Percentiles rank a stretch among this genome's conserved stretches.
Evolutionary conservation across 2,888 invertebrate species (phyloP).

Genomic region (Barypeithes pellucidus): DNA sequence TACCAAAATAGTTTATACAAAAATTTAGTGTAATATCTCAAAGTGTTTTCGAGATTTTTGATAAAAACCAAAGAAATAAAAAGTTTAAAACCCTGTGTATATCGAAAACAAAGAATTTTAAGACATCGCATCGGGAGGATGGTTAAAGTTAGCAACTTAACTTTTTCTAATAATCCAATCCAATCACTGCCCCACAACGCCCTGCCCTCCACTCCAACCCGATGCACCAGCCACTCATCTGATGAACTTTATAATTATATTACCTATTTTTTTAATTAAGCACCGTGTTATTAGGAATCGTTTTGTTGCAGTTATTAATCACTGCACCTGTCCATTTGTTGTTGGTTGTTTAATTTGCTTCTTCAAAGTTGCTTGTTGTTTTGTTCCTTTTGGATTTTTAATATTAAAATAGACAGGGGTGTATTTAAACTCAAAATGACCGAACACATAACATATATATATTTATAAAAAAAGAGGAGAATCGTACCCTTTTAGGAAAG

Average conservation of each 20-base stretch:
- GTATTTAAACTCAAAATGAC: slow-evolving; percentile 4
- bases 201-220: slow-evolving; percentile 25
- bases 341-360: slow-evolving; percentile 36
- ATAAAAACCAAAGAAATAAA: no score
- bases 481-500: no score
- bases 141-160: no score
- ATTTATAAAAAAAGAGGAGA: no score
- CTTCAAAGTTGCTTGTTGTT: slow-evolving; percentile 23
- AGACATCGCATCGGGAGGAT: no score
- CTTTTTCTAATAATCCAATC: not conserved
- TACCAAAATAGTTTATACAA: no score
- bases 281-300: slow-evolving; percentile 35
- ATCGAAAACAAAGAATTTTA: no score
- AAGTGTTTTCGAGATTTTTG: no score
- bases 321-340: slow-evolving; percentile 38
- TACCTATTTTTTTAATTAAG: slow-evolving; percentile 38
- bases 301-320: slow-evolving; percentile 40
- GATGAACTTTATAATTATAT: slow-evolving; percentile 38
- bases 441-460: no score
- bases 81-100: no score
- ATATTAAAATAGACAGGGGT: slow-evolving; percentile 18
- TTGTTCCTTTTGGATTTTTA: slow-evolving; percentile 18
- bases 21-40: no score
- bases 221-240: slow-evolving; percentile 24
- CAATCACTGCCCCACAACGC: slow-evolving; percentile 18